phyloP scores from a whole-genome alignment of 2,113 vertebrate genomes.

The Mustelus asterias region DNA sequence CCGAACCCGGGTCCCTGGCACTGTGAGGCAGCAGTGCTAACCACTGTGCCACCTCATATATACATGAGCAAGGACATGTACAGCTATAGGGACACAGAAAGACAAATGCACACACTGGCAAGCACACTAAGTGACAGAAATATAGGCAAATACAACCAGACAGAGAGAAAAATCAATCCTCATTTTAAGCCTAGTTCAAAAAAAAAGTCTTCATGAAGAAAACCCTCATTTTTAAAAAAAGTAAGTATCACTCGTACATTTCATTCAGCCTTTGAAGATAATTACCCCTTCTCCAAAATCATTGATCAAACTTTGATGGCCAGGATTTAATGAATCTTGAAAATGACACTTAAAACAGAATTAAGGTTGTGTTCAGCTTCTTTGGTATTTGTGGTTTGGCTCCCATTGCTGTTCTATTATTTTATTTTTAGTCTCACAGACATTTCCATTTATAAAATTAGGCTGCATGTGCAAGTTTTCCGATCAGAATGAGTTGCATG shows the following conservation, averaged over 20 bases:
- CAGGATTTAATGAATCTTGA: neutral
- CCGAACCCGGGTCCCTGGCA: too few relatives aligned
- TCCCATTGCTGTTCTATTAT: neutral
- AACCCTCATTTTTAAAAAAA: neutral
- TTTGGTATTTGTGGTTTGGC: slow-evolving; percentile 36
- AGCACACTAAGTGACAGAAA: neutral
- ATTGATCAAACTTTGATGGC: neutral
- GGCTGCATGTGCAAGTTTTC: slow-evolving; percentile 14
- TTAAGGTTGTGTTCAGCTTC: neutral
- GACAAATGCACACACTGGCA: neutral
- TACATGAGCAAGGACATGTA: neutral
- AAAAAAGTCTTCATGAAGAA: neutral
- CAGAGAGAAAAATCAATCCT: neutral
- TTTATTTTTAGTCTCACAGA: slow-evolving; percentile 18
- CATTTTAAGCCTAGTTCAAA: neutral
- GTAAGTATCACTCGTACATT: neutral
- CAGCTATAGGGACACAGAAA: neutral
- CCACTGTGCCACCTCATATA: too few relatives aligned
- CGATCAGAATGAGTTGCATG: neutral
- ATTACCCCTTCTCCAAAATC: neutral
- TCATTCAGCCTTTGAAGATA: slow-evolving; percentile 3
- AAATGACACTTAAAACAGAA: slow-evolving; percentile 23
- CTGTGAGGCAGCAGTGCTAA: too few relatives aligned
- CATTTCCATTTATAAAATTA: neutral
- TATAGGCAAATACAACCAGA: neutral